phyloP scores from a whole-genome alignment of 2,113 vertebrate genomes.

The Amblyopsis rosae region DNA sequence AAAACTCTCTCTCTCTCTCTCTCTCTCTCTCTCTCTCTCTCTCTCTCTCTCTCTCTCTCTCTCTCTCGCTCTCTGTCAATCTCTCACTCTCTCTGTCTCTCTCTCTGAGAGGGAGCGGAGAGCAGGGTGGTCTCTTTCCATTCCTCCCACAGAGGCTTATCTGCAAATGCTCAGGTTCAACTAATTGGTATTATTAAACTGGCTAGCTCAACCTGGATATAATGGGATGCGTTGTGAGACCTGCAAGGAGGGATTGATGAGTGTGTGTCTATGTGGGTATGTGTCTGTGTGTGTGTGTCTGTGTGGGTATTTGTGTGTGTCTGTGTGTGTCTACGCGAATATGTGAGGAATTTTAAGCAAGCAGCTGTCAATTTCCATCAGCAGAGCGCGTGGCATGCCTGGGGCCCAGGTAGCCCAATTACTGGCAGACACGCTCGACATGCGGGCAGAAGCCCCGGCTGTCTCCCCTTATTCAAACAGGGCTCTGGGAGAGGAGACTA shows the following conservation, averaged over 20 bases:
- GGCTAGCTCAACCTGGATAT: constrained; percentile 48
- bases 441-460: constrained; percentile 39
- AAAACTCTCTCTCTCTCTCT: too few species aligned
- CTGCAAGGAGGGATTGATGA: constrained; percentile 20
- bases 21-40: background rate
- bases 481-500: constrained; percentile 43
- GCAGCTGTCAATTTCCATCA: constrained; percentile 75
- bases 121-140: constrained; percentile 42
- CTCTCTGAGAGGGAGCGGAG: background rate
- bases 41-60: constrained; percentile 7
- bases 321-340: constrained; percentile 19
- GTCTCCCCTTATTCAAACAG: constrained; percentile 58
- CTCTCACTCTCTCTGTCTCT: constrained; percentile 1
- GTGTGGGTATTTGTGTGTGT: background rate
- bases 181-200: constrained; percentile 75
- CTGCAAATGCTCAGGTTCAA: constrained; percentile 66
- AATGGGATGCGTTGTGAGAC: constrained; percentile 15
- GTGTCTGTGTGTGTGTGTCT: constrained; percentile 4
- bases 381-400: constrained; percentile 49
- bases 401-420: constrained; percentile 75
- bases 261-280: constrained; percentile 16
- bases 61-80: background rate
- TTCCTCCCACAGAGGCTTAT: constrained; percentile 60
- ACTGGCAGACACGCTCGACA: constrained; percentile 58
- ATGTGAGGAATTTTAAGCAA: constrained; percentile 66